Evolutionary conservation across 2,888 invertebrate genomes (phyloP).

Genomic region (Drosophila yooni): DNA sequence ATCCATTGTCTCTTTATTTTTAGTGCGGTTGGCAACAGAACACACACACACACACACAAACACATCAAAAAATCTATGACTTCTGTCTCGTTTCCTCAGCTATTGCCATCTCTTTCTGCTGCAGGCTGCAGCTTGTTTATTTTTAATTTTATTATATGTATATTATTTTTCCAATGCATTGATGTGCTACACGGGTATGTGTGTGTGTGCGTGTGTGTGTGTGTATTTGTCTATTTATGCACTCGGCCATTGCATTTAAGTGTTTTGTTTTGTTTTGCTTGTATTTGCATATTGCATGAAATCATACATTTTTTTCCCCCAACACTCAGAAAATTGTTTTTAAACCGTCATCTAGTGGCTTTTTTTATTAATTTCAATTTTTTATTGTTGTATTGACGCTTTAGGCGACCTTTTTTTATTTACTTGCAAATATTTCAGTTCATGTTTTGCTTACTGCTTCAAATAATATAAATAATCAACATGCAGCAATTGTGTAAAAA

Average conservation of each 20-base stretch:
- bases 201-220: slow-evolving; percentile 16
- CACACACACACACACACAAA: slow-evolving; percentile 13
- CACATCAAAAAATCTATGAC: slow-evolving; percentile 3
- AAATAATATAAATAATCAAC: slow-evolving; percentile 63
- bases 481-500: slow-evolving; percentile 22
- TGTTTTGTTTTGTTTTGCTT: slow-evolving; percentile 73
- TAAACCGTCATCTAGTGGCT: slow-evolving; percentile 59
- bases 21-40: slow-evolving; percentile 75
- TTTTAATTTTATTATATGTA: slow-evolving; percentile 73
- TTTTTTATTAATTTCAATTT: slow-evolving; percentile 33
- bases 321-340: slow-evolving; percentile 68
- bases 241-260: slow-evolving; percentile 67
- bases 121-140: slow-evolving; percentile 58
- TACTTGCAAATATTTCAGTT: slow-evolving; percentile 54
- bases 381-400: slow-evolving; percentile 48
- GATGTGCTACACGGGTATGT: slow-evolving; percentile 17
- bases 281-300: slow-evolving; percentile 57
- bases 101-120: slow-evolving; percentile 44
- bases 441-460: slow-evolving; percentile 65
- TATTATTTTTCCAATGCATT: slow-evolving; percentile 61
- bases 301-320: slow-evolving; percentile 41
- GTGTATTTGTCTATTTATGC: slow-evolving; percentile 61
- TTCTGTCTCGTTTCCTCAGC: slow-evolving; percentile 35
- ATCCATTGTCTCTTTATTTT: slow-evolving; percentile 48
- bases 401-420: slow-evolving; percentile 63